Conservation (phyloP, 2,113 vertebrate genomes). For the Ardeotis arabs region DNA sequence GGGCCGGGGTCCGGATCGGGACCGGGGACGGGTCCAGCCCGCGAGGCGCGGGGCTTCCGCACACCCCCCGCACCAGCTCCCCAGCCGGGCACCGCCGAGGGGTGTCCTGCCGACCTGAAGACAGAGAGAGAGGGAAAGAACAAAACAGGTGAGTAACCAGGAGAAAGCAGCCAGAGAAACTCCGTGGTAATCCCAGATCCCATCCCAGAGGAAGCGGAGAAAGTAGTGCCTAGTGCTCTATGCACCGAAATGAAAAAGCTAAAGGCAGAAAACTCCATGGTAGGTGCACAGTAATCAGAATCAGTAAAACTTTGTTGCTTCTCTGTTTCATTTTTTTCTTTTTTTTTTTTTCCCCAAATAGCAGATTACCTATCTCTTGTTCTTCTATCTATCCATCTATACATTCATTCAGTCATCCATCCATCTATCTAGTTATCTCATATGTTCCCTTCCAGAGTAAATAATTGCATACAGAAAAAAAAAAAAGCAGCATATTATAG, state of each 20-base stretch:
- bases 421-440: neutral
- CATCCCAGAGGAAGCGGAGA: neutral
- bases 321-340: neutral
- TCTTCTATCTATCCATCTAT: neutral
- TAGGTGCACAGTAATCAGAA: neutral
- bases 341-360: neutral
- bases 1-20: neutral
- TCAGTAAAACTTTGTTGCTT: constrained; percentile 7
- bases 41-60: neutral
- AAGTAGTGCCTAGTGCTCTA: neutral
- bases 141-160: neutral
- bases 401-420: neutral
- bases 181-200: neutral
- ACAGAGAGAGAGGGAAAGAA: neutral
- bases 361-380: neutral
- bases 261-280: neutral
- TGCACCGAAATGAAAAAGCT: neutral
- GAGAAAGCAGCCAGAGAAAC: neutral
- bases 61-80: neutral
- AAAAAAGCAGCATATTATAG: neutral
- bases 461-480: neutral
- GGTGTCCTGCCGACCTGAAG: neutral
- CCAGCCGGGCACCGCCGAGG: neutral
- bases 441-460: neutral
- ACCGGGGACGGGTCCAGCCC: neutral